A percentile compares a stretch with the other conserved stretches of the same genome.
Conservation (phyloP, 2,888 invertebrate species). For the Plebejus argus region DNA sequence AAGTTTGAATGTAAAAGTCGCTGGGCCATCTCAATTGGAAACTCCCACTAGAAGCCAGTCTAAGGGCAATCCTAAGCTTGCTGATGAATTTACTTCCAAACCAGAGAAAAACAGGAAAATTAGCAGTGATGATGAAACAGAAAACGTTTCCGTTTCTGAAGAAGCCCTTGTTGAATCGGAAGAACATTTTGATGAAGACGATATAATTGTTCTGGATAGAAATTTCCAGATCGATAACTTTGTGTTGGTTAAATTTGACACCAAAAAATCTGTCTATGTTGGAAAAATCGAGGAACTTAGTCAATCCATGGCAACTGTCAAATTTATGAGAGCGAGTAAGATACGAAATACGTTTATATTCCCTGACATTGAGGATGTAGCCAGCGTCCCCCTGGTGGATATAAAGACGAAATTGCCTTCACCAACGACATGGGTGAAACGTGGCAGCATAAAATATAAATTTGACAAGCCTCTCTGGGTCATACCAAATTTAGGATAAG, state of each 20-base stretch:
- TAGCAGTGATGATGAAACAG: constrained; percentile 35
- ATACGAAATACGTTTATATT: constrained; percentile 40
- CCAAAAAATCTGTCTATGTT: constrained; percentile 38
- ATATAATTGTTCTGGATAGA: constrained; percentile 36
- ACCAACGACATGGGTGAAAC: neutral
- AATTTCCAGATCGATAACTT: constrained; percentile 40
- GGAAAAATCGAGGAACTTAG: constrained; percentile 41
- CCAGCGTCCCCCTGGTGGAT: constrained; percentile 21
- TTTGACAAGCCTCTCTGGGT: no score
- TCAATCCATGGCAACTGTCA: constrained; percentile 42
- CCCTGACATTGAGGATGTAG: constrained; percentile 25
- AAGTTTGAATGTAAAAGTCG: constrained; percentile 22
- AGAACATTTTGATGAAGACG: constrained; percentile 24
- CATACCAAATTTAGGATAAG: no score
- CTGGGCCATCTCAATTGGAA: constrained; percentile 15
- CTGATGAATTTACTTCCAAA: constrained; percentile 28
- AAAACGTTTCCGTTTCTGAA: constrained; percentile 36
- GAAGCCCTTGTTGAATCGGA: constrained; percentile 29
- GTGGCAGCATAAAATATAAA: no score
- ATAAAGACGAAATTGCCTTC: constrained; percentile 28
- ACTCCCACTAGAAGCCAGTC: constrained; percentile 14
- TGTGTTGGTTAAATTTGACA: constrained; percentile 41
- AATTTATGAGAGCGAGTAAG: constrained; percentile 44
- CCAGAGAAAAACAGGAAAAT: constrained; percentile 28
- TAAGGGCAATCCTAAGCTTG: constrained; percentile 25